phyloP scores from a whole-genome alignment of 2,888 invertebrate species.

The Stramonita haemastoma region DNA sequence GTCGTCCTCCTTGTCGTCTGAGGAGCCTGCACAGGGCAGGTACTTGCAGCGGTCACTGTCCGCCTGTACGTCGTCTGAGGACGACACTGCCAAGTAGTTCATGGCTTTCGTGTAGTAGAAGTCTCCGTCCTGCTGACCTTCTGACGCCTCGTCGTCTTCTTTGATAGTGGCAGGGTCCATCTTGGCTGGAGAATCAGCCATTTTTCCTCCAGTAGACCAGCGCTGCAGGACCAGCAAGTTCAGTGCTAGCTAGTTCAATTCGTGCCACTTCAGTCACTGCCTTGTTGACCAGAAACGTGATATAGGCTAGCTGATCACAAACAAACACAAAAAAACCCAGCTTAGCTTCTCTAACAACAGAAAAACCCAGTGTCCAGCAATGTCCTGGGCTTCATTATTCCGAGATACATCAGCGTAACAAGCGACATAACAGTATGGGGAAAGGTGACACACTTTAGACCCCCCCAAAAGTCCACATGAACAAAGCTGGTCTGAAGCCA shows the following conservation, averaged over 20 bases:
- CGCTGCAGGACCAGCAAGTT: not conserved
- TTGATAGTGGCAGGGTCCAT: not conserved
- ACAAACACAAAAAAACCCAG: no score
- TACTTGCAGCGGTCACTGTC: not conserved
- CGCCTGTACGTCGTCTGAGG: not conserved
- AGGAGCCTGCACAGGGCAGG: not conserved
- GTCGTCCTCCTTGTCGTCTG: slow-evolving; percentile 2
- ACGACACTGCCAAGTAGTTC: slow-evolving; percentile 17
- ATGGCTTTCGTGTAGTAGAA: slow-evolving; percentile 37
- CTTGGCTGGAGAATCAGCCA: not conserved
- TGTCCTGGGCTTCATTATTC: no score
- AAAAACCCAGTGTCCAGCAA: no score
- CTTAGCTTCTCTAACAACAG: no score
- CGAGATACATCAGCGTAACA: no score
- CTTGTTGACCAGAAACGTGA: no score
- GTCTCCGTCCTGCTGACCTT: not conserved
- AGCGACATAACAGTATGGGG: no score
- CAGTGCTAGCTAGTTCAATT: not conserved
- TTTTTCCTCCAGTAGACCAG: not conserved
- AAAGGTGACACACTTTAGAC: no score
- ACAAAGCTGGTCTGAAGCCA: no score
- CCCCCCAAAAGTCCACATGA: no score
- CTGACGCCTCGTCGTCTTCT: not conserved
- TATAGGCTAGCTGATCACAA: no score
- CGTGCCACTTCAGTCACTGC: not conserved